A percentile compares a stretch with the other conserved stretches of the same genome.
phyloP scores from a whole-genome alignment of 2,113 vertebrate genomes.

The Tachysurus vachellii region DNA sequence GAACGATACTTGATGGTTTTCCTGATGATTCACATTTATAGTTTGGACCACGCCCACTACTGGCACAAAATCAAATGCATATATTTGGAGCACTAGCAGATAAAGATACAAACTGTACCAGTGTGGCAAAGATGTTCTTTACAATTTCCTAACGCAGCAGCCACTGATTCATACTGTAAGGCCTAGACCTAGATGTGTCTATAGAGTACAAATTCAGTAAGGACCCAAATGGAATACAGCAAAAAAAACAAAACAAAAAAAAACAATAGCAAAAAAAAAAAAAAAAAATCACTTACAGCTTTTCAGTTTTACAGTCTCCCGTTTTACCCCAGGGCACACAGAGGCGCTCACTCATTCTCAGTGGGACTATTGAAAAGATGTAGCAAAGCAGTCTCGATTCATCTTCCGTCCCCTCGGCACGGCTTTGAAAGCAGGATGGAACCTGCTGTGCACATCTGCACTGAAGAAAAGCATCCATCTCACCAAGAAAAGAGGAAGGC shows the following conservation, averaged over 20 bases:
- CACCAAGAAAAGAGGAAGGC: constrained; percentile 26
- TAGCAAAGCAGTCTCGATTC: constrained; percentile 24
- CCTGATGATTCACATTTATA: neutral
- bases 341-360: neutral
- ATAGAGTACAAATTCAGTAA: neutral
- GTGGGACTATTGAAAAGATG: constrained; percentile 31
- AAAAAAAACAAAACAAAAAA: too few species aligned
- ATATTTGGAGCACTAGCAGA: neutral
- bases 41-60: neutral
- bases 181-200: neutral
- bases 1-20: neutral
- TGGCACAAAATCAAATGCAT: neutral
- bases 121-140: neutral
- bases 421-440: constrained; percentile 6
- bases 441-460: constrained; percentile 45
- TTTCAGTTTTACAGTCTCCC: neutral
- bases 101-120: neutral
- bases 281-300: neutral
- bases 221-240: neutral
- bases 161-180: neutral
- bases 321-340: constrained; percentile 18
- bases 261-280: neutral
- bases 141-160: neutral
- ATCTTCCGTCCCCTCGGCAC: constrained; percentile 16
- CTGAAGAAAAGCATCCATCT: constrained; percentile 13